Conservation (phyloP, 53 echinoderm and acorn worm genomes). For the Antedon mediterranea region DNA sequence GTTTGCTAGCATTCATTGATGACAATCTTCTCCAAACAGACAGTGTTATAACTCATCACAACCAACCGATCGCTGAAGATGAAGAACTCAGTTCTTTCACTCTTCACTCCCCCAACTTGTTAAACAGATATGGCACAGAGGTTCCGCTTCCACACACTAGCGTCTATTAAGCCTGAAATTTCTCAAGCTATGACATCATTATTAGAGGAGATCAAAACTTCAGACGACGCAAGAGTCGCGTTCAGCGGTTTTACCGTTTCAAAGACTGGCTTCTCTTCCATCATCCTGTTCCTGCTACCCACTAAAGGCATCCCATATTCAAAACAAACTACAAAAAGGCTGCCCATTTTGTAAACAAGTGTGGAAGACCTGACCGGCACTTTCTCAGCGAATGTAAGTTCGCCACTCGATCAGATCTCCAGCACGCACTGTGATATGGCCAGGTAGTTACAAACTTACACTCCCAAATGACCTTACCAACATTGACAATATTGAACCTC, state of each 20-base stretch:
- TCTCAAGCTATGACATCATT: conserved; percentile 36
- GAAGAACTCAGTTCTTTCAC: conserved; percentile 22
- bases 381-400: not conserved
- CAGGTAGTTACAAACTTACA: too few relatives aligned
- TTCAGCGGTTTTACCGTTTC: too few relatives aligned
- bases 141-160: conserved; percentile 30
- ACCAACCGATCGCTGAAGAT: conserved; percentile 10
- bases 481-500: too few relatives aligned
- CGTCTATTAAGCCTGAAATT: conserved; percentile 39
- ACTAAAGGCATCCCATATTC: too few relatives aligned
- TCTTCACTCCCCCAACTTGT: conserved; percentile 22
- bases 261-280: too few relatives aligned
- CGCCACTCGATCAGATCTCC: too few relatives aligned
- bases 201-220: conserved; percentile 6
- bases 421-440: too few relatives aligned
- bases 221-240: too few relatives aligned
- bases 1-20: conserved; percentile 23
- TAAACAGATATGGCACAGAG: conserved; percentile 39
- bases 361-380: not conserved
- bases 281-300: too few relatives aligned
- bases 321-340: too few relatives aligned
- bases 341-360: conserved; percentile 36
- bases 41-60: conserved; percentile 9
- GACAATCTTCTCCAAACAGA: conserved; percentile 15
- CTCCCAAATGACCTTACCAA: too few relatives aligned